Evolutionary conservation across 2,888 invertebrate genomes (phyloP).

Genomic region (Lathronympha strigana): DNA sequence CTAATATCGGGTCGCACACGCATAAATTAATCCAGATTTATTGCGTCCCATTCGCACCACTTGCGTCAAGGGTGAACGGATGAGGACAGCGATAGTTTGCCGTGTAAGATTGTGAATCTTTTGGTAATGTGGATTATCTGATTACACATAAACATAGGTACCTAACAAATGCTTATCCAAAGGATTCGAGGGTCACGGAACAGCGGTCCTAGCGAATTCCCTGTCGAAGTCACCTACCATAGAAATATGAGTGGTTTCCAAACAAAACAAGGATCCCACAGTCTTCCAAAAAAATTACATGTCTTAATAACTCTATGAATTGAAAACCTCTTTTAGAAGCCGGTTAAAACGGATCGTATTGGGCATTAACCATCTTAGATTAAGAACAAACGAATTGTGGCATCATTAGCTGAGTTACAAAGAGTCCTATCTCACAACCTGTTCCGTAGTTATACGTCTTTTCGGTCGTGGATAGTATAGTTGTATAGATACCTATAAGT

Average conservation of each 20-base stretch:
- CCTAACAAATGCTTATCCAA: no score
- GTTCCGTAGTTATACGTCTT: constrained; percentile 1
- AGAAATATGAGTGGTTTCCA: no score
- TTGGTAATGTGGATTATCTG: neutral
- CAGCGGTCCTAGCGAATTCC: no score
- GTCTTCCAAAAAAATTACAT: no score
- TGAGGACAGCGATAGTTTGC: neutral
- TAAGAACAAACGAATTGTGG: constrained; percentile 40
- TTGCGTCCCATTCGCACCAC: constrained; percentile 30
- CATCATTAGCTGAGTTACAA: constrained; percentile 40
- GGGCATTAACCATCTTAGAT: constrained; percentile 28
- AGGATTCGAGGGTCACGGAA: no score
- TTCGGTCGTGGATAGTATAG: constrained; percentile 34
- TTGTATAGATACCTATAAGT: constrained; percentile 46
- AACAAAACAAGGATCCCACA: no score
- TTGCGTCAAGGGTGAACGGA: neutral
- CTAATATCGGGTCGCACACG: constrained; percentile 33
- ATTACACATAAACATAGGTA: no score
- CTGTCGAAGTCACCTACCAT: no score
- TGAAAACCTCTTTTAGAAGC: neutral
- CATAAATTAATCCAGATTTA: constrained; percentile 38
- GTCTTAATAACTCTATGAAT: no score
- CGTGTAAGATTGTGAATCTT: neutral
- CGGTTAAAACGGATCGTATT: neutral
- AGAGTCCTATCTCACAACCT: neutral